Percentiles rank a stretch among this genome's conserved stretches.
Evolutionary conservation across 2,113 vertebrate genomes (phyloP).

Genomic region (Patagioenas fasciata): DNA sequence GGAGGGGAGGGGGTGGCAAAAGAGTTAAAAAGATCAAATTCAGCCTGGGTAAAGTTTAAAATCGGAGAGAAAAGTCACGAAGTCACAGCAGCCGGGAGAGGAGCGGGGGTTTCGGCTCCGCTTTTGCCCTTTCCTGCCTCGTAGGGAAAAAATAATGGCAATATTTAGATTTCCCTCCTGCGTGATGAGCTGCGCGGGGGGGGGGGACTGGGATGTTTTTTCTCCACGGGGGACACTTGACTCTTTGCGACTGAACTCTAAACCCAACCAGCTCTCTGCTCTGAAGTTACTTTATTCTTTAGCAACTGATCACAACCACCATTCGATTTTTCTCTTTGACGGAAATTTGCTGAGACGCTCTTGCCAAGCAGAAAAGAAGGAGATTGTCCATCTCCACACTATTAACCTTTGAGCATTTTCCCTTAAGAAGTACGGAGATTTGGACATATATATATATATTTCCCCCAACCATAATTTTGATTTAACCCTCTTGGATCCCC

Average conservation of each 20-base stretch:
- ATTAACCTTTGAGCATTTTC: neutral
- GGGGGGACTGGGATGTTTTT: neutral
- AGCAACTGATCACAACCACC: neutral
- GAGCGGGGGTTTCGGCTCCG: neutral
- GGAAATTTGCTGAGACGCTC: neutral
- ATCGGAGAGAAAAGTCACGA: neutral
- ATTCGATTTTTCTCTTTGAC: neutral
- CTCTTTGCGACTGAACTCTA: neutral
- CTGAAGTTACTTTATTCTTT: neutral
- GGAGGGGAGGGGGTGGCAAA: neutral
- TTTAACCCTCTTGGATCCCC: neutral
- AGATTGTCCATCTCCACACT: neutral
- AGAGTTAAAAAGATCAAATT: constrained; percentile 30
- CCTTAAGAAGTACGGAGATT: neutral
- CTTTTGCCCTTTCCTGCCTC: neutral
- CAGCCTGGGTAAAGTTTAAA: constrained; percentile 33
- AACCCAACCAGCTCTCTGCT: neutral
- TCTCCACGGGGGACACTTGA: neutral
- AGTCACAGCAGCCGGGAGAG: neutral
- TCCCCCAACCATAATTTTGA: neutral
- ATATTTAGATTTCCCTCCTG: neutral
- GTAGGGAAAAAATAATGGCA: neutral
- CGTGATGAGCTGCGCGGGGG: neutral
- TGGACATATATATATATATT: neutral
- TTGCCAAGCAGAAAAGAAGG: neutral